phyloP scores from a whole-genome alignment of 1,140 invertebrate species.

The Brachionus angularis region DNA sequence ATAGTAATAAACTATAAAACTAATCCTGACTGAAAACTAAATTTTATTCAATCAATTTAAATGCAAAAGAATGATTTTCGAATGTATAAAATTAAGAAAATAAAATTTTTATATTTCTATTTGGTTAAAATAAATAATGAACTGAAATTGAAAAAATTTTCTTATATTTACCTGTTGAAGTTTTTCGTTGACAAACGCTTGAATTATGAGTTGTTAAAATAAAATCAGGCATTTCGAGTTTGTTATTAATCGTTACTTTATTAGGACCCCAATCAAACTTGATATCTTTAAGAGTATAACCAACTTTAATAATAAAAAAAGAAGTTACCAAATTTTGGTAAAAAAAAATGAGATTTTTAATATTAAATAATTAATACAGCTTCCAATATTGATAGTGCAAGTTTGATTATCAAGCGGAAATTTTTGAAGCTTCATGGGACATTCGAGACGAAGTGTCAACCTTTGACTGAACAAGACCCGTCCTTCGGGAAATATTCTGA shows the following conservation, averaged over 20 bases:
- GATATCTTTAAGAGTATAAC: constrained; percentile 39
- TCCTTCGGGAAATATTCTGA: constrained; percentile 65
- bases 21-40: too few relatives aligned
- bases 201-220: constrained; percentile 2
- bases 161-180: constrained; percentile 35
- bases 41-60: background rate
- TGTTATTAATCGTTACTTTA: constrained; percentile 3
- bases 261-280: constrained; percentile 22
- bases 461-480: constrained; percentile 63
- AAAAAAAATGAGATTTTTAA: background rate
- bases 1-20: too few relatives aligned
- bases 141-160: background rate
- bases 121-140: background rate
- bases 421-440: constrained; percentile 46
- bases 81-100: too few relatives aligned
- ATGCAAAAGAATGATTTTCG: background rate
- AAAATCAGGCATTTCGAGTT: constrained; percentile 44
- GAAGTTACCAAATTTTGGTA: background rate
- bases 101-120: background rate
- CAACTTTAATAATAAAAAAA: constrained; percentile 35
- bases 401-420: constrained; percentile 47
- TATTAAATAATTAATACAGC: constrained; percentile 43
- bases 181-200: constrained; percentile 38
- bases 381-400: constrained; percentile 46
- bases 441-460: constrained; percentile 44